Evolutionary conservation across 2,888 invertebrate species (phyloP), one percentile per base, ranked within the genome.

Genomic region (Chrysolina oricalcia): DNA sequence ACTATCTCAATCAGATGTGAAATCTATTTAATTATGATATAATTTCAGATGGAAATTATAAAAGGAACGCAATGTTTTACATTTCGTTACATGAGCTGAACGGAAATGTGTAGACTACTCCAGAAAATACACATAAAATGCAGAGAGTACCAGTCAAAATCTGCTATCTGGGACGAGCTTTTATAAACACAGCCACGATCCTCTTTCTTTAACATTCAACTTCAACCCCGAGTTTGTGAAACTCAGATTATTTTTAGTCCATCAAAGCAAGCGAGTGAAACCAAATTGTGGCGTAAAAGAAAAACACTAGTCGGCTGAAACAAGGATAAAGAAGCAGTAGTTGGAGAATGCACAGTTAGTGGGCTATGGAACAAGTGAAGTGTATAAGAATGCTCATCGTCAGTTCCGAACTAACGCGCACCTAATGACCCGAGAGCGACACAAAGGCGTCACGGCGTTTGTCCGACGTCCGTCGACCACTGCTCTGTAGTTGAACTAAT

Each of bases 331-430:
- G 75, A 73, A 72, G 67, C 68, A 53, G 66, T 75, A 77, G 74
- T 72, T 71, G 74, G 78, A 78, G 78, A 78, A 78, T 79, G 78
- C 77, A 77, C 74, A 78, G 77, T 78, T 75, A 77, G 73, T 78
- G 77, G 81, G 78, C 77, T 82, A 78, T 78, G 76, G 74, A 78
- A 76, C 78, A 82, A 85, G 82, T 82, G 85, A 84, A 83, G 83
- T 84, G 87, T 83, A 86, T 85, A 87, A 87, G 86, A 87, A 87
- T 86, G 86, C 85, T 83, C 86, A 85, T 86, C 86, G 85, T 86
- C 86, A 83, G 83, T 87, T 87, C 87, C 87, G 81, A 80, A 82
- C 85, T 84, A 83, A 82, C 86, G 86, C 86, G 85, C 83, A 84
- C 84, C 86, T 87, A 87, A 88, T 87, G 87, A 87, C 82, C 83